Percentiles rank a stretch among this genome's conserved stretches.
Conservation (phyloP, 2,888 invertebrate genomes). For the Parnassius orleans region DNA sequence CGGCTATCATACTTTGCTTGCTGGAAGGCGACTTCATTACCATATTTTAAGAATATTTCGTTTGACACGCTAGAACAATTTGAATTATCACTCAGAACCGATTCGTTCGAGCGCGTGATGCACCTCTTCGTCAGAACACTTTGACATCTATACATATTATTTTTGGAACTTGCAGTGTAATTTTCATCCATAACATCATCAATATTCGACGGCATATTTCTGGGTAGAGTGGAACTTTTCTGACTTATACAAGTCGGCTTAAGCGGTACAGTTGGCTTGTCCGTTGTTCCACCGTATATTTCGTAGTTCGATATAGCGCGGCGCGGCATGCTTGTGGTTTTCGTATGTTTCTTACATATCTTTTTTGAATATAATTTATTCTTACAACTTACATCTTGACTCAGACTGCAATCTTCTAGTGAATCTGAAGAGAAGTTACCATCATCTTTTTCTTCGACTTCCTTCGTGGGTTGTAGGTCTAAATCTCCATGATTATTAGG, state of each 20-base stretch:
- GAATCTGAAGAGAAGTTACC: constrained; percentile 90
- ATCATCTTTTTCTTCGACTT: constrained; percentile 75
- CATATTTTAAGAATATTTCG: constrained; percentile 75
- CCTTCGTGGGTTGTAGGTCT: constrained; percentile 66
- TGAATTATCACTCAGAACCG: constrained; percentile 73
- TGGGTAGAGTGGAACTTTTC: constrained; percentile 73
- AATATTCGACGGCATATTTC: constrained; percentile 76
- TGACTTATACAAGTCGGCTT: constrained; percentile 65
- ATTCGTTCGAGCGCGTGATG: constrained; percentile 81
- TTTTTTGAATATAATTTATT: constrained; percentile 77
- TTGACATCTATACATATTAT: constrained; percentile 68
- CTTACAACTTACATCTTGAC: constrained; percentile 75
- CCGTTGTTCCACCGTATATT: constrained; percentile 76
- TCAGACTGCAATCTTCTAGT: constrained; percentile 85
- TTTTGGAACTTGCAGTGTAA: constrained; percentile 36
- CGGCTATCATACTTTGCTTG: constrained; percentile 71
- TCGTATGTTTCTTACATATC: constrained; percentile 77
- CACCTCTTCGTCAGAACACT: constrained; percentile 78
- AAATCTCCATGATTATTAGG: constrained; percentile 53
- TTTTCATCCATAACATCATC: constrained; percentile 79
- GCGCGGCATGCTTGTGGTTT: constrained; percentile 76
- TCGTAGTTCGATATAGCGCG: constrained; percentile 90
- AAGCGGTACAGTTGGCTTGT: constrained; percentile 63
- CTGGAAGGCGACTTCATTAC: constrained; percentile 73
- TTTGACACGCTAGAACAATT: constrained; percentile 76